Percentiles rank a stretch among this genome's conserved stretches.
phyloP scores from a whole-genome alignment of 2,797 vertebrate genomes.

The Ceryle rudis region DNA sequence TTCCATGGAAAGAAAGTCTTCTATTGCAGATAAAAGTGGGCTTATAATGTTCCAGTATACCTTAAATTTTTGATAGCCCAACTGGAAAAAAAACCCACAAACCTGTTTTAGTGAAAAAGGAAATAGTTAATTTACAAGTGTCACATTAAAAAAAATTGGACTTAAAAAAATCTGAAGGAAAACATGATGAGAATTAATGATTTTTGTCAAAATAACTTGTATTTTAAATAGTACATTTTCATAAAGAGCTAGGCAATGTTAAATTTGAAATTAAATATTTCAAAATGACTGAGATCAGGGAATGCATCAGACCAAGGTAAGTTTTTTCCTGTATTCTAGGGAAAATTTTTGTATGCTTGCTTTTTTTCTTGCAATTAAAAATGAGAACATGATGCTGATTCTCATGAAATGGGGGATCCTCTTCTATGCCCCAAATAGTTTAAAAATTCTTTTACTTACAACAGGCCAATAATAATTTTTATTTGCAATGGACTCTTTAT shows the following conservation, averaged over 20 bases:
- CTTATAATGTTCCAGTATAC: neutral
- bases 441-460: neutral
- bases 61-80: neutral
- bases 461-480: neutral
- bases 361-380: neutral
- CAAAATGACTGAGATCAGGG: neutral
- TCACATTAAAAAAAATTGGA: neutral
- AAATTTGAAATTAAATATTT: neutral
- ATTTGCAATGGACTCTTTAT: neutral
- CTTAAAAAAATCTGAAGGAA: neutral
- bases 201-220: neutral
- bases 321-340: neutral
- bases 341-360: neutral
- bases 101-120: neutral
- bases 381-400: neutral
- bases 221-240: neutral
- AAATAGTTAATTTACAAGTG: neutral
- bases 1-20: neutral
- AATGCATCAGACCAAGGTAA: neutral
- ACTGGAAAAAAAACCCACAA: fast-evolving
- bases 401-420: neutral
- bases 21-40: neutral
- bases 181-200: neutral
- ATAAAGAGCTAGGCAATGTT: neutral
- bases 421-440: neutral